These are phyloP conservation scores for Schizopygopsis pylzovi DNA, from an alignment of 2,797 vertebrate species.

Conservation along the genomic window DNA sequence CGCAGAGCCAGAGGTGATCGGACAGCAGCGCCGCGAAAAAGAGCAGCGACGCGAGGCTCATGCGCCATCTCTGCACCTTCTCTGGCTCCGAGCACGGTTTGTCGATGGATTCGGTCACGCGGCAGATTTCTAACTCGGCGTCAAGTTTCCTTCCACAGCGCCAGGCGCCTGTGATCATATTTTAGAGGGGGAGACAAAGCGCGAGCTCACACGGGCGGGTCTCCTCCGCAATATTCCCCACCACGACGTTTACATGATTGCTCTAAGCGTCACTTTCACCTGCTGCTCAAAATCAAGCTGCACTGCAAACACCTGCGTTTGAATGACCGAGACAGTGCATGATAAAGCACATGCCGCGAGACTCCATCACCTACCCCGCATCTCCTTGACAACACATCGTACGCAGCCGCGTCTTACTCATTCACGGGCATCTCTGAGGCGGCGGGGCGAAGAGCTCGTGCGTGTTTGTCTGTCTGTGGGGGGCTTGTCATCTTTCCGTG, in stretches of 20 bases:
- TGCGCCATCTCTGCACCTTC: slow-evolving; percentile 85
- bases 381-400: slow-evolving; percentile 60
- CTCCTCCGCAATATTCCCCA: slow-evolving; percentile 68
- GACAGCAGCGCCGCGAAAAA: slow-evolving; percentile 83
- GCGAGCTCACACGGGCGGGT: slow-evolving; percentile 60
- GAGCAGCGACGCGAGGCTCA: slow-evolving; percentile 82
- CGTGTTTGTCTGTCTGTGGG: slow-evolving; percentile 56
- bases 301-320: slow-evolving; percentile 59
- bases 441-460: slow-evolving; percentile 53
- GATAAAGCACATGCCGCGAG: slow-evolving; percentile 62
- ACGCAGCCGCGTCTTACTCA: slow-evolving; percentile 58
- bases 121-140: slow-evolving; percentile 78
- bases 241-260: slow-evolving; percentile 66
- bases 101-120: slow-evolving; percentile 76
- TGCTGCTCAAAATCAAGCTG: slow-evolving; percentile 55
- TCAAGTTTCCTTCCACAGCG: slow-evolving; percentile 81
- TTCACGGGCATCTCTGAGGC: slow-evolving; percentile 60
- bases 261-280: slow-evolving; percentile 65
- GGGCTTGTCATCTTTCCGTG: slow-evolving; percentile 62
- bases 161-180: slow-evolving; percentile 86
- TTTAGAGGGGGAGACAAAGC: slow-evolving; percentile 72
- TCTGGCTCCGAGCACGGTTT: slow-evolving; percentile 81
- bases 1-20: slow-evolving; percentile 84
- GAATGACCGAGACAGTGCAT: slow-evolving; percentile 61
- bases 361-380: slow-evolving; percentile 57